These are phyloP conservation scores for Benitochromis conjunctus DNA, from an alignment of 2,113 vertebrate species.

Conservation along the genomic window DNA sequence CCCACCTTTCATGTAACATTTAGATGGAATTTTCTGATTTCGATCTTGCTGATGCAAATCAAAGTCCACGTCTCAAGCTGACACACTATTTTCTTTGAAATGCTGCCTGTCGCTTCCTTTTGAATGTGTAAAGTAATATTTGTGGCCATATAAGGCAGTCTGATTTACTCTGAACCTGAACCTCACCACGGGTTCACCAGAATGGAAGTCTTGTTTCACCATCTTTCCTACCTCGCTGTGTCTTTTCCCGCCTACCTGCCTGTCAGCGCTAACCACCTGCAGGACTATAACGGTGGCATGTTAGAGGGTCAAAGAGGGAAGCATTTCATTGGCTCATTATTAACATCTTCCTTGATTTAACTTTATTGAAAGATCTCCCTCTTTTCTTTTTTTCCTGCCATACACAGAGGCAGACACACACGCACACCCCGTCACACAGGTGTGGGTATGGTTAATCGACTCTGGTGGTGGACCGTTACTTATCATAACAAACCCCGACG, in stretches of 20 bases:
- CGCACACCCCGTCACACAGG: neutral
- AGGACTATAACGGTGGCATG: neutral
- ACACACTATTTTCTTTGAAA: neutral
- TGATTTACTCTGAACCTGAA: neutral
- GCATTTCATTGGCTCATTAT: conserved; percentile 29
- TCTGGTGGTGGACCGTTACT: neutral
- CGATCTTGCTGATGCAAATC: neutral
- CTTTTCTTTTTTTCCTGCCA: neutral
- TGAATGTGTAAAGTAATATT: neutral
- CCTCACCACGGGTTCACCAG: neutral
- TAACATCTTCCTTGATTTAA: conserved; percentile 46
- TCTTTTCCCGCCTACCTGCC: neutral
- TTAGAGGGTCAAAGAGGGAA: conserved; percentile 25
- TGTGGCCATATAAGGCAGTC: neutral
- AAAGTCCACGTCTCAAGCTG: neutral
- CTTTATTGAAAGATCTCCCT: conserved; percentile 53
- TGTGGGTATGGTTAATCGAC: conserved; percentile 16
- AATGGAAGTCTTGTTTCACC: neutral
- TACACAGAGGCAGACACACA: neutral
- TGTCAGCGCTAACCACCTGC: conserved; percentile 43
- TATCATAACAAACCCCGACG: conserved; percentile 36
- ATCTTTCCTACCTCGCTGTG: neutral
- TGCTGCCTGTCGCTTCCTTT: neutral
- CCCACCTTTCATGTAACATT: neutral
- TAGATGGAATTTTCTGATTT: neutral